Evolutionary conservation across 1,140 invertebrate species (phyloP).

Genomic region (Chrysopa pallens): DNA sequence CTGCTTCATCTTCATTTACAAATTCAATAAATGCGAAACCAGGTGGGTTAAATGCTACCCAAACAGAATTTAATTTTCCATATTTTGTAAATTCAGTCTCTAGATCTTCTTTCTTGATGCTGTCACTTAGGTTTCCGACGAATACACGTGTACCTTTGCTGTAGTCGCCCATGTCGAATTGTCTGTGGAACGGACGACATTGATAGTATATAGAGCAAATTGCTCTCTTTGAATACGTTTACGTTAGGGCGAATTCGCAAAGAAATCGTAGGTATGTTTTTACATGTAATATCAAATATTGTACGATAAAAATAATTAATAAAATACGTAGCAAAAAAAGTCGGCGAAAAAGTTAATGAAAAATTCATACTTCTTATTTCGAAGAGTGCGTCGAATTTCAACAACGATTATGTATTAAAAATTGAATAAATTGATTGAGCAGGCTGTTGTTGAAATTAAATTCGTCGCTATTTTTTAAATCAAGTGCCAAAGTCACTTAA

Average conservation of each 20-base stretch:
- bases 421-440: too few relatives aligned
- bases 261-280: not conserved
- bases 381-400: too few relatives aligned
- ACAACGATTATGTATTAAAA: too few relatives aligned
- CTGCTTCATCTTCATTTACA: conserved; percentile 84
- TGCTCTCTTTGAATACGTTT: conserved; percentile 3
- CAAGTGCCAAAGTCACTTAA: not conserved
- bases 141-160: conserved; percentile 56
- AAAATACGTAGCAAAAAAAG: too few relatives aligned
- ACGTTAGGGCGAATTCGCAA: conserved; percentile 16
- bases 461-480: too few relatives aligned
- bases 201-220: conserved; percentile 9
- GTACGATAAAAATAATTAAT: too few relatives aligned
- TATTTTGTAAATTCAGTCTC: conserved; percentile 74
- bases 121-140: conserved; percentile 64
- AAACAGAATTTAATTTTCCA: conserved; percentile 57
- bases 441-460: too few relatives aligned
- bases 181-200: conserved; percentile 16
- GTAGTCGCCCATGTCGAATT: conserved; percentile 15
- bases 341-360: too few relatives aligned
- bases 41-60: conserved; percentile 87
- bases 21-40: conserved; percentile 99
- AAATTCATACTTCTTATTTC: too few relatives aligned
- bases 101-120: conserved; percentile 73
- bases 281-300: not conserved